A percentile compares a stretch with the other conserved stretches of the same genome.
phyloP scores from a whole-genome alignment of 2,797 vertebrate species.

The Pygocentrus nattereri region DNA sequence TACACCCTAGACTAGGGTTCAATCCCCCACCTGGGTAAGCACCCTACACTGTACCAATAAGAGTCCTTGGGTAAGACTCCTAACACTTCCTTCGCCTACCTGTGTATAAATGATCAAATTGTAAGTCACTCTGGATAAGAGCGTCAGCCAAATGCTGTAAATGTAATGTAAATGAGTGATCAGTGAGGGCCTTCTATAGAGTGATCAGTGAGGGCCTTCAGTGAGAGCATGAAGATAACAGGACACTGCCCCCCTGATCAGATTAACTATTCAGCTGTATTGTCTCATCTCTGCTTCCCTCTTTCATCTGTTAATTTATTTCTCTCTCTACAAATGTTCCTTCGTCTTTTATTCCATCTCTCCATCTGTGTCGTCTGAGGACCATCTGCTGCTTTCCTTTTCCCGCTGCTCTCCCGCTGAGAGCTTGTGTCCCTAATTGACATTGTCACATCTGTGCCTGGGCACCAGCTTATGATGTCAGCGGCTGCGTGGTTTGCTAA shows the following conservation, averaged over 20 bases:
- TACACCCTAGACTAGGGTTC: too few relatives aligned
- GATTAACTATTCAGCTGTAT: background rate
- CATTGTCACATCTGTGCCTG: slow-evolving; percentile 53
- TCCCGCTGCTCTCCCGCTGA: slow-evolving; percentile 69
- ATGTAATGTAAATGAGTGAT: too few relatives aligned
- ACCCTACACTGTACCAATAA: too few relatives aligned
- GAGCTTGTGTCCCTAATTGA: slow-evolving; percentile 30
- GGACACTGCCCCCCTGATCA: background rate
- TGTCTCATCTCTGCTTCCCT: background rate
- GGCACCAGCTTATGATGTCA: slow-evolving; percentile 37
- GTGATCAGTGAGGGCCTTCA: background rate
- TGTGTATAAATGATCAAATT: too few relatives aligned
- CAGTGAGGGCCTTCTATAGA: background rate
- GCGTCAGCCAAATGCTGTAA: too few relatives aligned
- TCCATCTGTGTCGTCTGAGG: slow-evolving; percentile 55
- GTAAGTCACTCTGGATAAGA: too few relatives aligned
- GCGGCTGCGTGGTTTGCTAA: slow-evolving; percentile 53
- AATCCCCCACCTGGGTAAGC: too few relatives aligned
- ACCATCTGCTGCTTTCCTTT: slow-evolving; percentile 55
- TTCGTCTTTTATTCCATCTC: background rate
- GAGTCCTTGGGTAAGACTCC: too few relatives aligned
- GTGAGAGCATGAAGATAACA: background rate
- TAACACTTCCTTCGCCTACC: too few relatives aligned
- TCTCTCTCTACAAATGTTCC: slow-evolving; percentile 14
- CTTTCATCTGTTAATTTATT: background rate